These are phyloP conservation scores for Ochlodes sylvanus DNA, from an alignment of 2,888 invertebrate genomes.

Conservation along the genomic window DNA sequence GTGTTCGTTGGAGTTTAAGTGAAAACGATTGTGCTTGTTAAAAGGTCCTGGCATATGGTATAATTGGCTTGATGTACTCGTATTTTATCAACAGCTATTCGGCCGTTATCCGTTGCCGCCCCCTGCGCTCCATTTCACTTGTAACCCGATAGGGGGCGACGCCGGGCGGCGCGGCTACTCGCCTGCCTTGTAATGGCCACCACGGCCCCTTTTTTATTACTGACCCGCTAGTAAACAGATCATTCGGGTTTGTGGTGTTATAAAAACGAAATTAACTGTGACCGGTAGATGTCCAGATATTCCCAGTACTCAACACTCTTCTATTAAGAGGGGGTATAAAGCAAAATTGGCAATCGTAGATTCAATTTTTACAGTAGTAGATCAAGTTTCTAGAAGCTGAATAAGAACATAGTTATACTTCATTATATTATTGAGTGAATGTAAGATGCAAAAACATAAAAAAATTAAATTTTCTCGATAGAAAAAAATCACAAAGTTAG, in stretches of 20 bases:
- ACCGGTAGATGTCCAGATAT: conserved; percentile 78
- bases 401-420: no score
- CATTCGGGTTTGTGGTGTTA: conserved; percentile 85
- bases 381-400: no score
- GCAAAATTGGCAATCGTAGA: no score
- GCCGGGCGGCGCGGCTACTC: conserved; percentile 71
- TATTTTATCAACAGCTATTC: conserved; percentile 73
- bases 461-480: no score
- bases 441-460: no score
- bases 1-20: conserved; percentile 26
- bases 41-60: conserved; percentile 40
- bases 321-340: no score
- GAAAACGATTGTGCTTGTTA: conserved; percentile 36
- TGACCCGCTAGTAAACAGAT: conserved; percentile 85
- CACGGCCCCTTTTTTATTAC: conserved; percentile 84
- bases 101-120: conserved; percentile 82
- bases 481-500: no score
- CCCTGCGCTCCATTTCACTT: conserved; percentile 81
- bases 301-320: conserved; percentile 62
- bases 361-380: no score
- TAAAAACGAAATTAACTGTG: conserved; percentile 84
- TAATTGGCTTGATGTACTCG: conserved; percentile 59
- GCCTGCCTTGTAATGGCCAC: conserved; percentile 77
- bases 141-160: conserved; percentile 84
- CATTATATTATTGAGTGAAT: no score